Base-by-base conservation (phyloP, 1,140 invertebrate genomes). In the Cyphomyrmex costatus region DNA sequence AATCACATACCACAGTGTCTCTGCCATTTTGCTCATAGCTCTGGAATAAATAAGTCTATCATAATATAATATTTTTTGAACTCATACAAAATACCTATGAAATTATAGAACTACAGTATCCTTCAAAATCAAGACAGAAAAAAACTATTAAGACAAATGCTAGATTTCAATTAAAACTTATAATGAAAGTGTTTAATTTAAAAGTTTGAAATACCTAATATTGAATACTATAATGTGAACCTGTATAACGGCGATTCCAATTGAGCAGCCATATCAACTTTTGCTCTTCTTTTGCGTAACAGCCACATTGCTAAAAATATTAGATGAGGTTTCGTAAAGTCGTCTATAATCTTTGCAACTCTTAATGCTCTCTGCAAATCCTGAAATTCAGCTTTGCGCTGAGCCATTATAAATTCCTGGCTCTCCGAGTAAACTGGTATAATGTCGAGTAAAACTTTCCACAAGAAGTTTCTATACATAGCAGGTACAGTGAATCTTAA, bases 401-500 rank as follows among this genome's bases (percentile, higher is more conserved):
- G 97, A 36, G 96, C 93, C 92, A 96, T 96, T 42, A 98, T 97
- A 94, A 97, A 98, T 30, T 96, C 95, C 83, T 98, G 97, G 1
- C 96, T 97, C 49, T 97, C 96, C 71, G 96, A 95, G 93, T 98
- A 97, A 3, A 97, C 95, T 46, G 98, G 97, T 30, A 98, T 94
- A 71, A 98, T 96, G 88, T 96, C 97, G 96, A 95, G 68, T 65
- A 98, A 95, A 24, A 99, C 96, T 95, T 98, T 98, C 98, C 98
- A 99, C 27, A 99, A 95, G 86, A 97, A 96, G 92, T 96, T 97
- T 92, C 98, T 96, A 88, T 98, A 97, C n/a, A 97, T 96, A 24
- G 96, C 96, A 51, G 98, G 98, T 12, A 99, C 97, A 7, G 97
- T 97, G 92, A 98, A 98, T 74, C 98, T 95, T 68, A 98, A 94